Base-by-base conservation (phyloP, 2,888 invertebrate genomes). In the Amiota mariae region DNA sequence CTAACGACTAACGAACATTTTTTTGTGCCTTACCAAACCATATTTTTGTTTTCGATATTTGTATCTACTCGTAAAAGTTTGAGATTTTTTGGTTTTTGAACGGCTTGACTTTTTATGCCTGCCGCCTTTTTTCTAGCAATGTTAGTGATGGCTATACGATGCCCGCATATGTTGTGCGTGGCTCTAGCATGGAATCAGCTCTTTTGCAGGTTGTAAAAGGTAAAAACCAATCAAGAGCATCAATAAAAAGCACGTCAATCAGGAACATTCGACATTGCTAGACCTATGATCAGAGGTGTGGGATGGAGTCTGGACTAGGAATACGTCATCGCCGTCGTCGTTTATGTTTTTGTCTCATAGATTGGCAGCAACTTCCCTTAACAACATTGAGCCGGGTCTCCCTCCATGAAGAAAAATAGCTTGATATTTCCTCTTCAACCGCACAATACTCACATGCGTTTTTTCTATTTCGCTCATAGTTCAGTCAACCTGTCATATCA, bases 211-310 rank as follows among this genome's bases (percentile, higher is more conserved):
- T 36, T 36, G 36, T 36, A 85, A 84, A 82, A 87, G 87, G 87
- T 87, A 88, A 88, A 88, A 88, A 88, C 87, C 89, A 89, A 89
- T 89, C 89, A 89, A 88, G 87, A 88, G 85, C 89, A 89, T 89
- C 89, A 89, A 89, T 88, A 88, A 89, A 89, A 89, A 85, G 87
- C 87, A 87, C 88, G 89, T 89, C 88, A 88, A 89, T 89, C 89
- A 89, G 86, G 8, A 36, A 36, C 36, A 24, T 85, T 48, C 15
- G 48, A 48, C 24, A 46, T 36, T 24, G 63, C 63, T 63, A 13
- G 13, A 63, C 63, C 18, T n/a, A 54, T 15, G 66, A 66, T 48
- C 47, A 24, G 48, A n/a, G 15, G 66, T 2, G 10, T 3, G 54
- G 13, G 54, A 51, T n/a, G 4, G 4, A 51, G 0, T 51, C 12